Conservation (phyloP, 2,888 invertebrate species). For the Anoplius nigerrimus region DNA sequence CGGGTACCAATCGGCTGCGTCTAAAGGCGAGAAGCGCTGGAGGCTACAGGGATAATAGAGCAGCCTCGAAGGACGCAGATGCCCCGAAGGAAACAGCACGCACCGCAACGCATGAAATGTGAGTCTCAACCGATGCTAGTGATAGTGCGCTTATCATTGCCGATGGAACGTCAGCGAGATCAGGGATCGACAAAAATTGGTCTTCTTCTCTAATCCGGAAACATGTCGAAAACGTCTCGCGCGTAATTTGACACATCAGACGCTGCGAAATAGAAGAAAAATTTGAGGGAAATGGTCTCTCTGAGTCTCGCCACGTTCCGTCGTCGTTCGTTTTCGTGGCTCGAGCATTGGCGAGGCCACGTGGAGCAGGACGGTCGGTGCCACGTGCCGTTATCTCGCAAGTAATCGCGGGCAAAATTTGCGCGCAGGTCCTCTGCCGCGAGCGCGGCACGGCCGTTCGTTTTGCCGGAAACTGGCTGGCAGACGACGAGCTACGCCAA, state of each 20-base stretch:
- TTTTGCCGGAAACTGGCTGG: too few relatives aligned
- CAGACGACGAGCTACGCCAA: too few relatives aligned
- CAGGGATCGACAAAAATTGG: too few relatives aligned
- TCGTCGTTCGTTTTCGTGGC: not conserved
- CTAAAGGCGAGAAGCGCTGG: constrained; percentile 58
- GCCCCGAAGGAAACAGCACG: constrained; percentile 78
- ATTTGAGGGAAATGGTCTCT: not conserved
- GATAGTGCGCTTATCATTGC: constrained; percentile 3
- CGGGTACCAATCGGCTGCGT: constrained; percentile 40
- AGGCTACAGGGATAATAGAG: constrained; percentile 60
- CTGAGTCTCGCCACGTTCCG: not conserved
- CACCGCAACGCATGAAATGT: constrained; percentile 78
- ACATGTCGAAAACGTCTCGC: too few relatives aligned
- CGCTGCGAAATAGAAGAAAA: too few relatives aligned
- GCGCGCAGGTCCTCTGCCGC: not conserved
- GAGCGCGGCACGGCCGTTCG: too few relatives aligned
- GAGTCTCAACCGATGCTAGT: constrained; percentile 57
- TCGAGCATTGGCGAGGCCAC: constrained; percentile 10
- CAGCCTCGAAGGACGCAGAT: constrained; percentile 71
- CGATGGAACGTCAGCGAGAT: constrained; percentile 5
- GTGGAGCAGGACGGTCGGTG: constrained; percentile 33
- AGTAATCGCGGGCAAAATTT: constrained; percentile 23
- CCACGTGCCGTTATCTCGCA: constrained; percentile 27
- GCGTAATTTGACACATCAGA: too few relatives aligned
- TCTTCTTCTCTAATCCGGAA: too few relatives aligned